Evolutionary conservation across 2,888 invertebrate species (phyloP).

Genomic region (Leptinotarsa haldemani): DNA sequence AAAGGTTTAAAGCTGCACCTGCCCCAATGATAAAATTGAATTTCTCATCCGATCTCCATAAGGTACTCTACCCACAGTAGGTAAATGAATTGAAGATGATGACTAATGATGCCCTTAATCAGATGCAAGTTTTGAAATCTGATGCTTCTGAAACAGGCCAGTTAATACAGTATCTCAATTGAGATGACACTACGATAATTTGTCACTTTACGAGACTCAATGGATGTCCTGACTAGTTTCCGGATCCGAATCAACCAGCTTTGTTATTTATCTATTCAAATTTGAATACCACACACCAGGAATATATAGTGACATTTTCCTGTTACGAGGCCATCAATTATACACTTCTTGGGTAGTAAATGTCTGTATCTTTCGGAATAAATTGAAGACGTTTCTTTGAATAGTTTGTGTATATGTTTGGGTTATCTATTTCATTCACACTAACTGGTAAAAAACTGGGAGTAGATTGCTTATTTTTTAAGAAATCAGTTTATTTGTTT

Average conservation of each 20-base stretch:
- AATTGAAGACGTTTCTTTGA: background rate
- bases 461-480: no score
- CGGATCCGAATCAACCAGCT: constrained; percentile 7
- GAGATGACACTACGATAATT: constrained; percentile 3
- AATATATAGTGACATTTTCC: constrained; percentile 12
- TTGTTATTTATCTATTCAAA: constrained; percentile 14
- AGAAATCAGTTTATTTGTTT: no score
- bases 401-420: background rate
- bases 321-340: constrained; percentile 6
- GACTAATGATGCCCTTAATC: background rate
- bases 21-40: background rate
- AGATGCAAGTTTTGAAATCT: constrained; percentile 9
- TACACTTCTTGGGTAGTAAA: constrained; percentile 7
- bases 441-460: no score
- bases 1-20: no score
- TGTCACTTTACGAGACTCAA: constrained; percentile 2
- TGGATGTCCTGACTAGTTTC: constrained; percentile 12
- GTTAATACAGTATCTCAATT: constrained; percentile 7
- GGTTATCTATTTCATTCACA: no score
- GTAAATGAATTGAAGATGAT: background rate
- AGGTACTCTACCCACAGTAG: background rate
- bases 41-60: background rate
- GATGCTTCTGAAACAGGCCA: constrained; percentile 1
- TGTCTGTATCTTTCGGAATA: constrained; percentile 2
- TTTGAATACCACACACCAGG: constrained; percentile 10